Evolutionary conservation across 2,797 vertebrate genomes (phyloP).

Genomic region (Setipinna tenuifilis): DNA sequence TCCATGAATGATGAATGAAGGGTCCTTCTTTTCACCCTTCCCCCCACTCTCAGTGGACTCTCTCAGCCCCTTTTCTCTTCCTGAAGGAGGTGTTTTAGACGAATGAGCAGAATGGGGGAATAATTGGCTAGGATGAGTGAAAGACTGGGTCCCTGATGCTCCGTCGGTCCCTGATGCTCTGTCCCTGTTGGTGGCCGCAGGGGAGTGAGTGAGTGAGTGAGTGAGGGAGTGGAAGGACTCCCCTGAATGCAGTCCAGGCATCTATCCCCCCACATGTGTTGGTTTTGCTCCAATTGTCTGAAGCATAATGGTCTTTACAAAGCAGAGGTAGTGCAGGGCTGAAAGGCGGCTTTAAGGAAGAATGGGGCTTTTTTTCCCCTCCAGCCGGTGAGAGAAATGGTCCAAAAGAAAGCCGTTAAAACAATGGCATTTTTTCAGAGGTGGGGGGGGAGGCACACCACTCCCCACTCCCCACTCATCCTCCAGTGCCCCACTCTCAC

Average conservation of each 20-base stretch:
- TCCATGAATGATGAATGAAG: neutral
- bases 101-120: neutral
- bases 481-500: neutral
- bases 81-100: neutral
- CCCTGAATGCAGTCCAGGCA: constrained; percentile 11
- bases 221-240: constrained; percentile 1
- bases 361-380: constrained; percentile 46
- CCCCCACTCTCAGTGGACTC: neutral
- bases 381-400: neutral
- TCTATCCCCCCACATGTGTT: constrained; percentile 34
- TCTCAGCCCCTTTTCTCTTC: neutral
- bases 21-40: neutral
- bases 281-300: constrained; percentile 47
- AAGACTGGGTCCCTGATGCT: neutral
- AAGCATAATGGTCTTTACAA: constrained; percentile 52
- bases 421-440: constrained; percentile 42
- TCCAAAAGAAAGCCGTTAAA: constrained; percentile 43
- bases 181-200: neutral
- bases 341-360: constrained; percentile 52
- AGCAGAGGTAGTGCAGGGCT: constrained; percentile 35
- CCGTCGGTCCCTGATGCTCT: neutral
- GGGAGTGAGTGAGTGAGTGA: constrained; percentile 2
- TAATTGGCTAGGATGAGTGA: constrained; percentile 1
- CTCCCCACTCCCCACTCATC: neutral
- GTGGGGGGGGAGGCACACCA: neutral